Base-by-base conservation (phyloP, 2,888 invertebrate species). In the Cerastis leucographa region DNA sequence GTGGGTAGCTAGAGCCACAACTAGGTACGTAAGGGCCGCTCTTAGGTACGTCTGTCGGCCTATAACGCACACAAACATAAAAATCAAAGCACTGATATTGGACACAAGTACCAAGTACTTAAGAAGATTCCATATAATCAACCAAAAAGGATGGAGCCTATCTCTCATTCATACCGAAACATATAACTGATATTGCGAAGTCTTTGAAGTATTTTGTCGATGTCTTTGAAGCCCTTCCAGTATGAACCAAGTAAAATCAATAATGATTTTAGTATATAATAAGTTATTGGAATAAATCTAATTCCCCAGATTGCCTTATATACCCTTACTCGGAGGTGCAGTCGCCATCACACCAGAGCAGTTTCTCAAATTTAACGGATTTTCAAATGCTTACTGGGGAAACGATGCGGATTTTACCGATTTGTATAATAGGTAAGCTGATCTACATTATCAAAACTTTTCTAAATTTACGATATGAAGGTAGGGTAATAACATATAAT, bases 381-480 rank as follows among this genome's bases (percentile, higher is more conserved):
- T 98, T 95, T 98, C 98, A 72, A 98, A 98, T 92, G 97, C 97
- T 64, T 99, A 98, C 93, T 99, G 98, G 98, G 99, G 99, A 51
- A 99, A 99, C 98, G 99, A 99, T 65, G 99, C 98, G 17, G 99
- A 99, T 94, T 99, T 99, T 94, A 98, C 99, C 91, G 99, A 99
- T 92, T 98, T 99, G 98, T 98, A 98, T 22, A 98, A 98, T 91
- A 96, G 97, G 97, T 96, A 93, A 40, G 22, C 22, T 62, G 62
- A 3, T 62, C 12, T 22, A 40, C 61, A 22, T 40, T 62, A 35
- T 11, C 3, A 35, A 35, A 12, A 62, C 12, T 6, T 12, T 0
- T 12, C 0, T 22, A 12, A 22, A 6, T 2, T 5, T 1, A 19
- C 9, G 5, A 61, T 61, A n/a, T 11, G 11, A 11, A 11, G 1